Evolutionary conservation across 2,888 invertebrate species (phyloP).

Genomic region (Acrocyrtus sp.): DNA sequence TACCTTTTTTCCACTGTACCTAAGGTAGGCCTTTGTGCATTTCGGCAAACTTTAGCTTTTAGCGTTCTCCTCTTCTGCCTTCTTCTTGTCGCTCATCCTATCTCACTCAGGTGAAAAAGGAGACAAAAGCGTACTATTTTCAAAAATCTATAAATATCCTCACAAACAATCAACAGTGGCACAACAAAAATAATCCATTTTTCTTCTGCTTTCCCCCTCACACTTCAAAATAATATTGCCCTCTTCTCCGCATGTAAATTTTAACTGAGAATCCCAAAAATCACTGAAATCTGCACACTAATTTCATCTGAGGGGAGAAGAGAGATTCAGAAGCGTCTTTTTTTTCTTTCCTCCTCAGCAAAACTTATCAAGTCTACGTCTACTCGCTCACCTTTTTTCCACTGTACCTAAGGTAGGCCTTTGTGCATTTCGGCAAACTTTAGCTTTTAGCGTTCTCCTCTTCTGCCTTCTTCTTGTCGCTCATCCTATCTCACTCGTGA

Average conservation of each 20-base stretch:
- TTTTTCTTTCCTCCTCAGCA: not conserved
- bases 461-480: not conserved
- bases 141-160: slow-evolving; percentile 4
- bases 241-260: not conserved
- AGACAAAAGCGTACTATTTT: not conserved
- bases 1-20: not conserved
- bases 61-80: not conserved
- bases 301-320: too few species aligned
- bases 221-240: too few species aligned
- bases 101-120: too few species aligned
- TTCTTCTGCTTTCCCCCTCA: not conserved
- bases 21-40: not conserved
- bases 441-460: too few species aligned
- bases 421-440: not conserved
- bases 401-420: not conserved
- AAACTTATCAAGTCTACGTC: not conserved
- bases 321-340: slow-evolving; percentile 12
- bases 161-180: not conserved
- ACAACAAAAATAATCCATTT: not conserved
- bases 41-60: too few species aligned
- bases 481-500: too few species aligned
- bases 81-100: not conserved
- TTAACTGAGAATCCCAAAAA: not conserved
- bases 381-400: not conserved
- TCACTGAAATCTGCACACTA: too few species aligned